phyloP scores from a whole-genome alignment of 2,113 vertebrate species.

The Macquaria ambigua region DNA sequence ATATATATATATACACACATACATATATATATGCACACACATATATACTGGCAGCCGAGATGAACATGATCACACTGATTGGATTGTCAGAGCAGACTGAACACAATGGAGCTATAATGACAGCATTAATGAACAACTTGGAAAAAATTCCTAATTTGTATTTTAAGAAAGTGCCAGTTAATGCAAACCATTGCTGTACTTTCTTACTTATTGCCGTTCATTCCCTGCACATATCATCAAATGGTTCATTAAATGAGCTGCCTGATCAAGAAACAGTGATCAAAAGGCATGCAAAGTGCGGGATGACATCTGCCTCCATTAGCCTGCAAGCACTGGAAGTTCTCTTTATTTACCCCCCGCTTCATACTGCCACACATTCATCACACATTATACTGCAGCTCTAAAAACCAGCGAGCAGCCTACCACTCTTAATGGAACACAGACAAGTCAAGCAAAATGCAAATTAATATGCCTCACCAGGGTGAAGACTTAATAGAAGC shows the following conservation, averaged over 20 bases:
- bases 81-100: neutral
- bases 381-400: constrained; percentile 51
- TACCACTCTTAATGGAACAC: constrained; percentile 62
- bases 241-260: constrained; percentile 28
- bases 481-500: constrained; percentile 79
- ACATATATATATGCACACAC: too few relatives aligned
- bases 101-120: constrained; percentile 14
- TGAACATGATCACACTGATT: neutral
- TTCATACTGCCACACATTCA: constrained; percentile 59
- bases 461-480: constrained; percentile 75
- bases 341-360: constrained; percentile 42
- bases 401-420: constrained; percentile 49
- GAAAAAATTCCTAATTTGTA: neutral
- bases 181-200: neutral
- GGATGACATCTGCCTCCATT: constrained; percentile 62
- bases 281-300: constrained; percentile 43
- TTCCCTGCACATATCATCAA: neutral
- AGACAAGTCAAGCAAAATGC: constrained; percentile 74
- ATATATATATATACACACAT: too few relatives aligned
- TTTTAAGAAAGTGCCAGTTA: constrained; percentile 9
- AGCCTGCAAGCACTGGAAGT: constrained; percentile 41
- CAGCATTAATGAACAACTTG: constrained; percentile 12
- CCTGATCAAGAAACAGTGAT: constrained; percentile 44
- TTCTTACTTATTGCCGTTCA: constrained; percentile 5
- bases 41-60: neutral